Percentiles rank a stretch among this genome's conserved stretches.
Evolutionary conservation across 2,797 vertebrate species (phyloP).

Genomic region (Hydrophis major): DNA sequence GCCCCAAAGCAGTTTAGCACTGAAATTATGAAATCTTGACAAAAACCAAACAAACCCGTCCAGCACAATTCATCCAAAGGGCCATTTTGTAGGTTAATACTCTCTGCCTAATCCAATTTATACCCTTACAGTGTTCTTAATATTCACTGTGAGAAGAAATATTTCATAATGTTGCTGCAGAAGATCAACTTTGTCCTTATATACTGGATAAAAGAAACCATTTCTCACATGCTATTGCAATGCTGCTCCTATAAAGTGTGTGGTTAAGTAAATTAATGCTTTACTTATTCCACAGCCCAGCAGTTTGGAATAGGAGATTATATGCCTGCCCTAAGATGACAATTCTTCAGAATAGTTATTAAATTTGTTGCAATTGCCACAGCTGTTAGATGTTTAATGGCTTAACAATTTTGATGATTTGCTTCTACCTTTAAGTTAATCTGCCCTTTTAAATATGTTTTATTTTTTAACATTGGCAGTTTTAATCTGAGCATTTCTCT

Average conservation of each 20-base stretch:
- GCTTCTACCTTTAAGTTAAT: not conserved
- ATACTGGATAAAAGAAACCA: not conserved
- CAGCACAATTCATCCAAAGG: not conserved
- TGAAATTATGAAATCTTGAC: not conserved
- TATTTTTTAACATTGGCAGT: not conserved
- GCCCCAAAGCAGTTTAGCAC: not conserved
- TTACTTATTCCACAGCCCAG: not conserved
- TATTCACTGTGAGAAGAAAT: not conserved
- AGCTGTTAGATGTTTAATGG: not conserved
- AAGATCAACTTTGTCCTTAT: not conserved
- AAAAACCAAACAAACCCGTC: not conserved
- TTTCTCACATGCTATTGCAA: not conserved
- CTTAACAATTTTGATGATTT: not conserved
- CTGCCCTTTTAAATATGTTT: not conserved
- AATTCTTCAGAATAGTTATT: not conserved
- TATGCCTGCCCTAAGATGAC: not conserved
- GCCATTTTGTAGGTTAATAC: not conserved
- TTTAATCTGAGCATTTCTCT: not conserved
- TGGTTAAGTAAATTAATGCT: not conserved
- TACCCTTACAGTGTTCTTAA: not conserved
- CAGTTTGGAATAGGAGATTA: not conserved
- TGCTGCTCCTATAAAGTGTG: not conserved
- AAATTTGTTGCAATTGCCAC: not conserved
- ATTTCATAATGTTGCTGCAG: not conserved
- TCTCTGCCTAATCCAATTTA: not conserved